Evolutionary conservation across 2,888 invertebrate species (phyloP).

Genomic region (Phoronis australis): DNA sequence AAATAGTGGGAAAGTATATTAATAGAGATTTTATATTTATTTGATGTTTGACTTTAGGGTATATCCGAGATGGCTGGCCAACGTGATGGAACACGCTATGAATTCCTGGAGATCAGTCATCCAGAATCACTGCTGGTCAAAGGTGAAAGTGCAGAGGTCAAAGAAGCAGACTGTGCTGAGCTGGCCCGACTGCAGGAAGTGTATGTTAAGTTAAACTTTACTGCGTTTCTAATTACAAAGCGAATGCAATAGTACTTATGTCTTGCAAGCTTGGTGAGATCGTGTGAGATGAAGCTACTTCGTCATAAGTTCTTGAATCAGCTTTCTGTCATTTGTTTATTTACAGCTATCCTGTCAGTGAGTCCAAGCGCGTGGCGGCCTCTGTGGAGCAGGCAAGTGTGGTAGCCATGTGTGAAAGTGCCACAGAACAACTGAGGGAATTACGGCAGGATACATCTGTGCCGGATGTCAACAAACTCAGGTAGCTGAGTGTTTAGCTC

Average conservation of each 20-base stretch:
- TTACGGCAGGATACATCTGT: slow-evolving; percentile 10
- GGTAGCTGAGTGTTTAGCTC: too few species aligned
- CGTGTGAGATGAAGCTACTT: too few species aligned
- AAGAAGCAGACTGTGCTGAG: slow-evolving; percentile 17
- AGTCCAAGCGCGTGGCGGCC: slow-evolving; percentile 26
- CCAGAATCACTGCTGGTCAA: slow-evolving; percentile 15
- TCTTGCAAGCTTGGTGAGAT: too few species aligned
- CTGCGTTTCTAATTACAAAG: too few species aligned
- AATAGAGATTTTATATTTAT: not conserved
- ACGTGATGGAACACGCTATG: slow-evolving; percentile 11
- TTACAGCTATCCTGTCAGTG: not conserved
- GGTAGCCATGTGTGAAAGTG: slow-evolving; percentile 6
- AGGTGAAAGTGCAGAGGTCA: slow-evolving; percentile 14
- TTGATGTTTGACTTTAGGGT: slow-evolving; percentile 11
- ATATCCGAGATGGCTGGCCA: slow-evolving; percentile 16
- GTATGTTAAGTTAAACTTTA: slow-evolving; percentile 8
- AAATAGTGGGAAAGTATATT: too few species aligned
- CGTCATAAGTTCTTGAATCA: too few species aligned
- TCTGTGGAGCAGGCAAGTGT: slow-evolving; percentile 24
- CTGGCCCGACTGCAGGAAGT: slow-evolving; percentile 15
- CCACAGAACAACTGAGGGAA: slow-evolving; percentile 6
- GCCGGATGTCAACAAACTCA: slow-evolving; percentile 9
- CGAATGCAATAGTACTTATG: too few species aligned
- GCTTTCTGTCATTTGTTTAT: not conserved
- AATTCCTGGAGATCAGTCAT: slow-evolving; percentile 17